Evolutionary conservation across 2,888 invertebrate genomes (phyloP).

Genomic region (Acutogordius australiensis): DNA sequence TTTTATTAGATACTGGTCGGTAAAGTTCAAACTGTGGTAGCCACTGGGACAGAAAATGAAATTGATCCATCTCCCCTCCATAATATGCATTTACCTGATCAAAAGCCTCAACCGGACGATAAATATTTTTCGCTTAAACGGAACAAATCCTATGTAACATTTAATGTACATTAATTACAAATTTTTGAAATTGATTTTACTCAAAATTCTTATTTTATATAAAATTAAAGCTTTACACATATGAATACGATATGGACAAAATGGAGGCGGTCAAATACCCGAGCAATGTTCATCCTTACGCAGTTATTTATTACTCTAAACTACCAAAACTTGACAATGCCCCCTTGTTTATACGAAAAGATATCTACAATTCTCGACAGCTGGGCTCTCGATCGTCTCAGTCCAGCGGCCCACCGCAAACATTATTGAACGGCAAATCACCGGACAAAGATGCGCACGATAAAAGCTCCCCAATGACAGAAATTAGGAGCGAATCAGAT

Average conservation of each 20-base stretch:
- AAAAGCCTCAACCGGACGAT: neutral
- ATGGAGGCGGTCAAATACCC: neutral
- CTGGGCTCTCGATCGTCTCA: no score
- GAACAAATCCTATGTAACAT: neutral
- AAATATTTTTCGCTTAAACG: neutral
- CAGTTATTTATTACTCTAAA: constrained; percentile 8
- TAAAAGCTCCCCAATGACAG: no score
- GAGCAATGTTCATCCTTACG: neutral
- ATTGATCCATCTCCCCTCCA: constrained; percentile 3
- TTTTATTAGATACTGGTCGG: constrained; percentile 1
- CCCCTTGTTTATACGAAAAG: no score
- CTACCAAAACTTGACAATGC: no score
- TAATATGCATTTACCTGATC: neutral
- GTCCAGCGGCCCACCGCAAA: no score
- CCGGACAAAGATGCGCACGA: no score
- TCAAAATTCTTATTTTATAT: no score
- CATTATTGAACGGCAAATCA: no score
- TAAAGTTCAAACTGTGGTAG: neutral
- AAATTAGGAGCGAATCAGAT: no score
- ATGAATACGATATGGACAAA: neutral
- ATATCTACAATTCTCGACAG: no score
- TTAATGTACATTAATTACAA: neutral
- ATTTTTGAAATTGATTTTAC: neutral
- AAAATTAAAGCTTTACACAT: neutral
- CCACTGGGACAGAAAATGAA: neutral